Conservation (phyloP, 1,140 invertebrate species). For the Drosophila pruinosa region DNA sequence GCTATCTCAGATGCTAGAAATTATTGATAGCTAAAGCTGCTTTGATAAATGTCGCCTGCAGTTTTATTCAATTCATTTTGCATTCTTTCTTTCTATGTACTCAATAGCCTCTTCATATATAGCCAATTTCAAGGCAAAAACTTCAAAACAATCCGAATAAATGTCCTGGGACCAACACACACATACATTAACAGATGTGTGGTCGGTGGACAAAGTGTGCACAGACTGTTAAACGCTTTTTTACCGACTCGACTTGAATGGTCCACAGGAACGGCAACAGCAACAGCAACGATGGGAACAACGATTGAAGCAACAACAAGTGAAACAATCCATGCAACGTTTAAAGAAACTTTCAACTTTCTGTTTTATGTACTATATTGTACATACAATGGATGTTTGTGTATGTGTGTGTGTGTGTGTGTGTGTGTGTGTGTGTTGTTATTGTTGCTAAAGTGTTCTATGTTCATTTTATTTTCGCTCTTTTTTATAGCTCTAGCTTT, state of each 20-base stretch:
- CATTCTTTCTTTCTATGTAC: neutral
- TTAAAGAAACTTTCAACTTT: constrained; percentile 71
- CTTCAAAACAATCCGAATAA: constrained; percentile 74
- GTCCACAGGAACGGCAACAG: constrained; percentile 13
- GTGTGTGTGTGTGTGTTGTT: neutral
- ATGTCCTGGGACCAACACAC: constrained; percentile 50
- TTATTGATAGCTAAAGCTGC: neutral
- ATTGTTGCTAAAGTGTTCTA: constrained; percentile 13
- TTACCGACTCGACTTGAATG: constrained; percentile 36
- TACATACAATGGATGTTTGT: neutral
- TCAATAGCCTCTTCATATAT: constrained; percentile 22
- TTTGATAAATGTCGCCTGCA: constrained; percentile 27
- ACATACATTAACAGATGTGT: neutral
- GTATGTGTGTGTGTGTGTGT: constrained; percentile 47
- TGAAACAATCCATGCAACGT: constrained; percentile 72
- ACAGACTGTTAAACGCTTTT: constrained; percentile 69
- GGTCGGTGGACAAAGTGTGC: constrained; percentile 48
- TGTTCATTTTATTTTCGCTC: constrained; percentile 12
- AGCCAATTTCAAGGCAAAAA: constrained; percentile 46
- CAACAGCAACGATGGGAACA: constrained; percentile 23
- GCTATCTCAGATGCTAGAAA: neutral
- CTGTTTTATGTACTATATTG: constrained; percentile 45
- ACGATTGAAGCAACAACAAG: constrained; percentile 28
- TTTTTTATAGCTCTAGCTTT: neutral
- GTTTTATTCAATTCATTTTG: constrained; percentile 10